Evolutionary conservation across 64 coral and sea anemone genomes (phyloP), one percentile per base, ranked within the genome.

Genomic region (Pocillopora damicornis): DNA sequence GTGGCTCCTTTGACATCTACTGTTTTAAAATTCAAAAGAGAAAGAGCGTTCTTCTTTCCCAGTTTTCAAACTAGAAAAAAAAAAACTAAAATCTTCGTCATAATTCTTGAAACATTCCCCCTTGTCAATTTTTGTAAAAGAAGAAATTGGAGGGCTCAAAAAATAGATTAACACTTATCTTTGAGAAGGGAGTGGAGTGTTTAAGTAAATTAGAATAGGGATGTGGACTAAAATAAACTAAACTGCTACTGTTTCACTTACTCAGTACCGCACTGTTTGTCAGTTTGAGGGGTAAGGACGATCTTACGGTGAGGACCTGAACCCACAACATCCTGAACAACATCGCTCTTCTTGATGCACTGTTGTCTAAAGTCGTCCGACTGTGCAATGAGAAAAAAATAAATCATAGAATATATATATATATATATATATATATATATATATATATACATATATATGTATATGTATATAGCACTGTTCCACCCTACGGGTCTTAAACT

Each of bases 241-340:
- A 17, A 7, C 15, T 7, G 3, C 42, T 51, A 51, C 7, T 51
- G n/a, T 66, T 35, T 56, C 1, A 93, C 91, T 85, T 69, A 93
- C 91, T 93, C 91, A 76, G 79, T 30, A 81, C 63, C 59, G 78
- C 26, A 42, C 81, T 93, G 73, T 72, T 89, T 89, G 42, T 98
- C 92, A 66, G 81, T 86, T 14, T 89, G 63, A 73, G 96, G 58
- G 0, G 60, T 75, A 61, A 99, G 66, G 15, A 99, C 80, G 59
- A 99, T 90, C 75, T 99, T 99, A 37, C 97, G 88, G 61, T 95
- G 93, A 13, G 88, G 87, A 15, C 97, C 97, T 51, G 77, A 80
- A 63, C 97, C 97, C 60, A 95, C 92, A 60, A 99, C 93, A 81
- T 91, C 80, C 30, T 99, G 87, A 42, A 99, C 93, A 71, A 99